Evolutionary conservation across 2,113 vertebrate genomes (phyloP).

Genomic region (Poeciliopsis turrubarensis): DNA sequence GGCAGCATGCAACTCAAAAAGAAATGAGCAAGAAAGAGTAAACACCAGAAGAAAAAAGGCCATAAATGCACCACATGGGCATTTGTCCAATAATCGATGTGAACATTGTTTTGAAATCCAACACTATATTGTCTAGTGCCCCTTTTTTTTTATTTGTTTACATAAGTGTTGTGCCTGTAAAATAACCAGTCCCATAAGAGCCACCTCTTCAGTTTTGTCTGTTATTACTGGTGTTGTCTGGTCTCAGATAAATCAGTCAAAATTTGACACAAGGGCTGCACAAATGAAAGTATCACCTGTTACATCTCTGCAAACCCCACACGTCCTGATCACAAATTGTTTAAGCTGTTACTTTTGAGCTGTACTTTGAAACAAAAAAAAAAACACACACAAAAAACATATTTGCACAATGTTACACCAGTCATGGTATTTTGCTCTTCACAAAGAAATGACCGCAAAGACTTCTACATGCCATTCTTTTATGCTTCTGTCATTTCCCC

Average conservation of each 20-base stretch:
- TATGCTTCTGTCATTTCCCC: too few species aligned
- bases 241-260: not conserved
- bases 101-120: not conserved
- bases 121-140: not conserved
- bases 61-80: not conserved
- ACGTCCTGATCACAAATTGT: too few species aligned
- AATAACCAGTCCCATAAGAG: not conserved
- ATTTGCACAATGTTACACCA: too few species aligned
- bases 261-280: not conserved
- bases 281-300: not conserved
- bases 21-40: not conserved
- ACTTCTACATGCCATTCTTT: too few species aligned
- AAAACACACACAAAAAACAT: too few species aligned
- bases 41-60: not conserved
- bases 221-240: not conserved
- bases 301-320: too few species aligned
- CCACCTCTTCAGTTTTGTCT: not conserved
- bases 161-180: not conserved
- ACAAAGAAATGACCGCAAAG: too few species aligned
- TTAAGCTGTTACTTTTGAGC: too few species aligned
- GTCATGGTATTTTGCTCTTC: too few species aligned
- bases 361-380: too few species aligned
- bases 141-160: not conserved
- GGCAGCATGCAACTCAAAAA: not conserved
- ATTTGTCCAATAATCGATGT: not conserved